phyloP scores from a whole-genome alignment of 1,140 invertebrate species.

The Campoletis sonorensis region DNA sequence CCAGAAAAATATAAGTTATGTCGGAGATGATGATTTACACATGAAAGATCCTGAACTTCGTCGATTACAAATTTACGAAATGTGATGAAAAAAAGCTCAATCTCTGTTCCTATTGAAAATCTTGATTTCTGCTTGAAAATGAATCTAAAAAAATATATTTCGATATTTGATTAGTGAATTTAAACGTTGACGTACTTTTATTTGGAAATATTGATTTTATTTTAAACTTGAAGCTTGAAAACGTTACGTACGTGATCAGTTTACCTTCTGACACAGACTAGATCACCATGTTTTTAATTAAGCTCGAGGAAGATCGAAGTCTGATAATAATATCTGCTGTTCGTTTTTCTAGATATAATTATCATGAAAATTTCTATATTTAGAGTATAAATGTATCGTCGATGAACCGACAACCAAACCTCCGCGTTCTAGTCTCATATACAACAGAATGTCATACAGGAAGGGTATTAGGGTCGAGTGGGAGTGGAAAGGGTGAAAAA shows the following conservation, averaged over 20 bases:
- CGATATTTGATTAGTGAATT: too few relatives aligned
- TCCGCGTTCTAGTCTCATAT: not conserved
- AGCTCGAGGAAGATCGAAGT: not conserved
- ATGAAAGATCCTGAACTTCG: too few relatives aligned
- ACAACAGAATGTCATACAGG: not conserved
- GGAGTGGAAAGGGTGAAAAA: not conserved
- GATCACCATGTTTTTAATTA: not conserved
- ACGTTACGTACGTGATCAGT: not conserved
- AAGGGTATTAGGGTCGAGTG: conserved; percentile 34
- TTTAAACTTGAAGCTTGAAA: too few relatives aligned
- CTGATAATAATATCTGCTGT: conserved; percentile 7
- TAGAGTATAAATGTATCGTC: conserved; percentile 16
- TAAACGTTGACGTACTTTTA: too few relatives aligned
- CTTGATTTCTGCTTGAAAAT: too few relatives aligned
- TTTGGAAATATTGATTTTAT: too few relatives aligned
- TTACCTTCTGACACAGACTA: not conserved
- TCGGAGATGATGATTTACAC: too few relatives aligned
- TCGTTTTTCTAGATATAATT: conserved; percentile 6
- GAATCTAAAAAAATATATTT: too few relatives aligned
- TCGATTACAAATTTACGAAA: too few relatives aligned
- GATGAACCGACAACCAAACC: conserved; percentile 15
- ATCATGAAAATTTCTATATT: not conserved
- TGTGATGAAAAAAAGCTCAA: too few relatives aligned
- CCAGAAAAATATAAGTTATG: too few relatives aligned
- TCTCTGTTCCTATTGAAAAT: too few relatives aligned